phyloP scores from a whole-genome alignment of 1,140 invertebrate genomes.

The Apis mellifera region Amel_HAv3.1 CM009935.2:13076001-13076500 shows the following conservation, averaged over 20 bases:
- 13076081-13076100: constrained; percentile 33
- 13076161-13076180: too few relatives aligned
- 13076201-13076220: not conserved
- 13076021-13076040: constrained; percentile 43
- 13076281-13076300: not conserved
- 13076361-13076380: not conserved
- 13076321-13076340: not conserved
- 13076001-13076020: constrained; percentile 44
- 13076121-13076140: not conserved
- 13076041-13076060: constrained; percentile 39
- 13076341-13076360: not conserved
- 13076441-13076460: not conserved
- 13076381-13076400: not conserved
- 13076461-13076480: not conserved
- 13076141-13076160: too few relatives aligned
- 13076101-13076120: not conserved
- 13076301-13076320: not conserved
- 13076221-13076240: not conserved
- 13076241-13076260: not conserved
- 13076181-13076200: not conserved
- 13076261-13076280: not conserved
- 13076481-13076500: not conserved
- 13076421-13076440: not conserved
- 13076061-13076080: constrained; percentile 2
- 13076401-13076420: not conserved